A percentile compares a stretch with the other conserved stretches of the same genome.
phyloP scores from a whole-genome alignment of 2,888 invertebrate genomes.

The Dryadula phaetusa region DNA sequence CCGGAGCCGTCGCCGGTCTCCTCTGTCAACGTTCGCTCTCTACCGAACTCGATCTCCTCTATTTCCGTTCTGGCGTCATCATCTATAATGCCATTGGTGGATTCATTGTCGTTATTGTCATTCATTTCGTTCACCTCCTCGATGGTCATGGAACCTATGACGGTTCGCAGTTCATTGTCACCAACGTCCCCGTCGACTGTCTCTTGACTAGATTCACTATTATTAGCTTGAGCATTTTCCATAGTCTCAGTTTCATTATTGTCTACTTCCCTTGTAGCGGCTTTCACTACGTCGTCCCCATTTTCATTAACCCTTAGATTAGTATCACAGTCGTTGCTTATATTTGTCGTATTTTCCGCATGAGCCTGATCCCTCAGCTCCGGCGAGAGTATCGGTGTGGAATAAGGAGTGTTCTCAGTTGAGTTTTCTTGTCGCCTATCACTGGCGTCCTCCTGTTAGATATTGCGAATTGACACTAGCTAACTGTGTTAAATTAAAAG shows the following conservation, averaged over 20 bases:
- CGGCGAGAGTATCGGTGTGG: conserved; percentile 71
- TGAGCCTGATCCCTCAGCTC: conserved; percentile 50
- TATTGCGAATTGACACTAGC: conserved; percentile 65
- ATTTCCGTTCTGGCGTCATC: conserved; percentile 47
- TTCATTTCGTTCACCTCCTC: conserved; percentile 1
- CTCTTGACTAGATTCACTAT: conserved; percentile 48
- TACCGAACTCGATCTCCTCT: conserved; percentile 44
- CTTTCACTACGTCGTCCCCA: conserved; percentile 76
- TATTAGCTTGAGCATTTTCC: conserved; percentile 61
- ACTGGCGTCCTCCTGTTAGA: conserved; percentile 79
- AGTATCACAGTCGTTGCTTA: conserved; percentile 81
- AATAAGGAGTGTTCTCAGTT: conserved; percentile 69
- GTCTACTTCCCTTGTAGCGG: conserved; percentile 33
- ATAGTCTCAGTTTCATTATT: conserved; percentile 44
- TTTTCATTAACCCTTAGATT: conserved; percentile 72
- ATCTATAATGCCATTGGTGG: conserved; percentile 39
- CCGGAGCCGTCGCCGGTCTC: conserved; percentile 51
- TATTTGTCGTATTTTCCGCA: conserved; percentile 73
- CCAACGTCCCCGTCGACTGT: conserved; percentile 43
- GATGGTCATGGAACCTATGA: conserved; percentile 42
- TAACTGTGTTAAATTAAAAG: conserved; percentile 29
- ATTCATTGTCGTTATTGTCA: conserved; percentile 40
- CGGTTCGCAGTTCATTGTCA: conserved; percentile 41
- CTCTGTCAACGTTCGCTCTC: conserved; percentile 42
- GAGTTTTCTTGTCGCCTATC: conserved; percentile 72